Evolutionary conservation across 2,113 vertebrate species (phyloP), one percentile per base, ranked within the genome.

Genomic region (Bos indicus): DNA sequence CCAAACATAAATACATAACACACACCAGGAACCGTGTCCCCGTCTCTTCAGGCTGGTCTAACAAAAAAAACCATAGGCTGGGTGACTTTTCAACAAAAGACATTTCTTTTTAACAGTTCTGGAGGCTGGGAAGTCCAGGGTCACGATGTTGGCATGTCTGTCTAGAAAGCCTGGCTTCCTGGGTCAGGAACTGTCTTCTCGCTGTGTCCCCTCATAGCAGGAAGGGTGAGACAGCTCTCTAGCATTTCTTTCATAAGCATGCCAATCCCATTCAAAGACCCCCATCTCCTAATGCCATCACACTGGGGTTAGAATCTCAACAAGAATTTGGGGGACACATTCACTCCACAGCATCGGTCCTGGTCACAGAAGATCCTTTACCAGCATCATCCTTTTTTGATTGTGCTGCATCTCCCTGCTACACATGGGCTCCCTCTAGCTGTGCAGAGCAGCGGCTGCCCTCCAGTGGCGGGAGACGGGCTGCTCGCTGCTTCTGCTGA

Each of bases 1-100:
- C 36, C 67, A 0, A 25, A 74, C 3, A 1, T 3, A 2, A 36
- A 74, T 5, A 40, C 5, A 1, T 23, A 0, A 21, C 6, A 40
- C 23, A 40, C 8, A 87, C 23, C 52, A 71, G 64, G 95, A 80
- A 40, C 28, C 30, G 62, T 1, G 1, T 60, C 43, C 48, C 48
- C 3, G 26, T 80, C 23, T 88, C 57, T 62, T n/a, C 4, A 28
- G 26, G 9, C 12, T 74, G 17, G 46, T 84, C 1, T 17, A 59
- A 95, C 60, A 90, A 60, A 94, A 92, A 92, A 84, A 30, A 10
- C 33, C 78, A 84, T 3, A 95, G 62, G 26, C 13, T 85, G 21
- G 2, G 64, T 60, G 14, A 46, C 64, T 90, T 94, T 36, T 54
- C 30, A 62, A 60, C 9, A 82, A 43, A 13, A 89, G 51, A 54